Conservation (phyloP, 2,113 vertebrate genomes). For the Megalops atlanticus region DNA sequence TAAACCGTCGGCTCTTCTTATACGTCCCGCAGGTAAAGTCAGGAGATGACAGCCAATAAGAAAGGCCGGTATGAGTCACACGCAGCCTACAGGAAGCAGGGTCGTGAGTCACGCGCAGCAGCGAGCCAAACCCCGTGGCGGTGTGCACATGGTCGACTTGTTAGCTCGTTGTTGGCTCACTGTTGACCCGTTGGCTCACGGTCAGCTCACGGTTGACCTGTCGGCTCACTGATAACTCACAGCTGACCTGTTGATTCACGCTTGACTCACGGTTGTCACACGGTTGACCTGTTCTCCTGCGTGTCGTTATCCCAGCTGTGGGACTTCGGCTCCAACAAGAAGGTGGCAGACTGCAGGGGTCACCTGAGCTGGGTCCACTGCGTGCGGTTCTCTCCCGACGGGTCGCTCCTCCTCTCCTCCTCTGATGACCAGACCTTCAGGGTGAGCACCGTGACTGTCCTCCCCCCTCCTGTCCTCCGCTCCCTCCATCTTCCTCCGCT, state of each 20-base stretch:
- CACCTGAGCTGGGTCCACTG: constrained; percentile 94
- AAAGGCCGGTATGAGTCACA: neutral
- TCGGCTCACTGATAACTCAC: too few species aligned
- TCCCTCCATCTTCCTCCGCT: neutral
- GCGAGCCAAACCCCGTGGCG: too few species aligned
- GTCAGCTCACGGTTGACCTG: neutral
- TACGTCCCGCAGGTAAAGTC: too few species aligned
- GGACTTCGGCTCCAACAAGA: constrained; percentile 81
- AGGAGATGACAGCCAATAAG: neutral
- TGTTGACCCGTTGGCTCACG: too few species aligned
- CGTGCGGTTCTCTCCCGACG: constrained; percentile 87
- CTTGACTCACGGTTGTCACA: too few species aligned
- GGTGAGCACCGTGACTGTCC: constrained; percentile 63
- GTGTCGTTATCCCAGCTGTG: constrained; percentile 78
- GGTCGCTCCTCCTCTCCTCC: constrained; percentile 87
- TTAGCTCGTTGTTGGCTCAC: neutral
- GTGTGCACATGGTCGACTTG: too few species aligned
- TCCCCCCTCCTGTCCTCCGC: neutral
- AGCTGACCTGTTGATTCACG: too few species aligned
- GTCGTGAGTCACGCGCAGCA: neutral
- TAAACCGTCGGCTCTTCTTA: neutral
- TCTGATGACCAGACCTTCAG: constrained; percentile 94
- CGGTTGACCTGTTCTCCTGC: constrained; percentile 18
- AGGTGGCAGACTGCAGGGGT: constrained; percentile 89
- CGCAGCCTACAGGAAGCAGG: neutral